phyloP scores from a whole-genome alignment of 2,888 invertebrate species.

The Hirudinaria manillensis region DNA sequence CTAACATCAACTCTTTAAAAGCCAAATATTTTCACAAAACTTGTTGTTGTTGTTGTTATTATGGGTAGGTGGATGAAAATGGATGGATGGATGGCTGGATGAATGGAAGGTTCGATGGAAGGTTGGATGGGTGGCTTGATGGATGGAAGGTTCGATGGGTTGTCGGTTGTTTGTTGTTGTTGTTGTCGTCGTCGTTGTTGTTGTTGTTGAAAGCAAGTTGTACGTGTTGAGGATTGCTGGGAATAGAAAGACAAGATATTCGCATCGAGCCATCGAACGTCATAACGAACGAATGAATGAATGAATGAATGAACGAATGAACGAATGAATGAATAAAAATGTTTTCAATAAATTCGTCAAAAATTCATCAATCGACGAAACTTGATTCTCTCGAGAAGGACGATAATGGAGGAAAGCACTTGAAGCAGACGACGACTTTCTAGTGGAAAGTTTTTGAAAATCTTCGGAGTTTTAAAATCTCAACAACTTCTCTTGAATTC shows the following conservation, averaged over 20 bases:
- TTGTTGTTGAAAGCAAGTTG: neutral
- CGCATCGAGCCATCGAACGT: neutral
- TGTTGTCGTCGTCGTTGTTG: too few relatives aligned
- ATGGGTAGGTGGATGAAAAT: neutral
- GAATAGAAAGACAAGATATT: neutral
- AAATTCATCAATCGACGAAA: neutral
- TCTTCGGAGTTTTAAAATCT: neutral
- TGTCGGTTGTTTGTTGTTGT: neutral
- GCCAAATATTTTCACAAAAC: neutral
- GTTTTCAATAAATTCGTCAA: conserved; percentile 1
- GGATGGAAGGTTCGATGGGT: conserved; percentile 2
- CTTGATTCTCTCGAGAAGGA: neutral
- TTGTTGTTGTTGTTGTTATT: neutral
- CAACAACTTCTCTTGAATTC: too few relatives aligned
- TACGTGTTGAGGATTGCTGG: neutral
- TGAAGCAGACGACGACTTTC: neutral
- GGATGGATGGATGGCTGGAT: conserved; percentile 5
- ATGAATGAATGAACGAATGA: neutral
- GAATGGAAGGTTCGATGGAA: neutral
- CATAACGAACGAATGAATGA: neutral
- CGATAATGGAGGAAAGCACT: conserved; percentile 5
- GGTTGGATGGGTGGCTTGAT: neutral
- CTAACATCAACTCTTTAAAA: neutral
- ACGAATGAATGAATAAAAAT: neutral
- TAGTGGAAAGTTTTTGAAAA: conserved; percentile 1